Conservation (phyloP, 2,888 invertebrate species). For the Trichopria drosophilae region DNA sequence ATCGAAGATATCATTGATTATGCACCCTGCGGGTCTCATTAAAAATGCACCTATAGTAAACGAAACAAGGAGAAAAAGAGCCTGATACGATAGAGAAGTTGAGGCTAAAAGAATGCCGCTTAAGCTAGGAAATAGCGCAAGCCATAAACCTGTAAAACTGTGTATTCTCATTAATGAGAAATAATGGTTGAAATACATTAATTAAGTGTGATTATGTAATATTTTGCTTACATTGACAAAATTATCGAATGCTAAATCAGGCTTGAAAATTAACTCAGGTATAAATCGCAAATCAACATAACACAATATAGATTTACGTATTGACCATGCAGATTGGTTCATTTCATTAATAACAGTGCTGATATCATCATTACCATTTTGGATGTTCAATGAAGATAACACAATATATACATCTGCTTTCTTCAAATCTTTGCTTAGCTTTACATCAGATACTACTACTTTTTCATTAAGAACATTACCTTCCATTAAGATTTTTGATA, state of each 20-base stretch:
- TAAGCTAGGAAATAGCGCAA: conserved; percentile 15
- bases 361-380: conserved; percentile 11
- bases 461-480: conserved; percentile 15
- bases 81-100: conserved; percentile 17
- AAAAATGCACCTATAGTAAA: conserved; percentile 14
- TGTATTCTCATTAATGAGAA: conserved; percentile 14
- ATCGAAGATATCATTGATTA: conserved; percentile 18
- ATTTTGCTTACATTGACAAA: conserved; percentile 17
- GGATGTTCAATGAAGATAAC: conserved; percentile 17
- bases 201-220: conserved; percentile 17
- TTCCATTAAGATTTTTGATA: conserved; percentile 16
- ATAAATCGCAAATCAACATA: conserved; percentile 17
- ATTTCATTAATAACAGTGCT: conserved; percentile 16
- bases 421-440: conserved; percentile 17
- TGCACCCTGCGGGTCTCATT: conserved; percentile 15
- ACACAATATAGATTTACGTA: conserved; percentile 17
- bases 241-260: conserved; percentile 16
- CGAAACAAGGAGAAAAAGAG: conserved; percentile 17
- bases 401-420: conserved; percentile 18
- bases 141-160: conserved; percentile 18
- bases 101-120: conserved; percentile 16
- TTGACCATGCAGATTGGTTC: conserved; percentile 16
- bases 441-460: conserved; percentile 16
- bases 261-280: conserved; percentile 15
- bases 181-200: conserved; percentile 15